phyloP scores from a whole-genome alignment of 2,797 vertebrate genomes.

The Nannoperca australis region DNA sequence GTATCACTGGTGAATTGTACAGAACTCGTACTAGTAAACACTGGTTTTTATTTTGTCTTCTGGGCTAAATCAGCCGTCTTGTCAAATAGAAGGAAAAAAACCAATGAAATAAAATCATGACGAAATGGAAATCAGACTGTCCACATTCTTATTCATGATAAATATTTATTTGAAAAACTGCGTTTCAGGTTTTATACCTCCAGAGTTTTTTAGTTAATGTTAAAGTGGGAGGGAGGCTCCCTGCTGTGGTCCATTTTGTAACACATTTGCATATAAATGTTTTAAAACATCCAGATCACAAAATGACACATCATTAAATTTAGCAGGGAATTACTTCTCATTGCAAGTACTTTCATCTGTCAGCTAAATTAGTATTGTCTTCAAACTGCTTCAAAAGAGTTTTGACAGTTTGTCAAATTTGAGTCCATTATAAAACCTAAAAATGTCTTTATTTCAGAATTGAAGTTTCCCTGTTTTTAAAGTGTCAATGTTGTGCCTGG shows the following conservation, averaged over 20 bases:
- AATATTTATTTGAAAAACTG: slow-evolving; percentile 29
- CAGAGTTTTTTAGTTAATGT: neutral
- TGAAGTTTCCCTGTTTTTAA: neutral
- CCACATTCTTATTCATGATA: slow-evolving; percentile 11
- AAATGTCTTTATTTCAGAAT: neutral
- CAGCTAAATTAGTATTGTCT: neutral
- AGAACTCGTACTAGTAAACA: slow-evolving; percentile 82
- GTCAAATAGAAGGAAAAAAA: slow-evolving; percentile 75
- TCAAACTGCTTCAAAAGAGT: neutral
- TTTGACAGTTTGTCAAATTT: neutral
- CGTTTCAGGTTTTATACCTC: slow-evolving; percentile 1
- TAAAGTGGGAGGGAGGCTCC: neutral
- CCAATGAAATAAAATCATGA: slow-evolving; percentile 76
- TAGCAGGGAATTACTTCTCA: neutral
- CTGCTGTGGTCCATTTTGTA: neutral
- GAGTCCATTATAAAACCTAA: too few species aligned
- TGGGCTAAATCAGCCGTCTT: slow-evolving; percentile 71
- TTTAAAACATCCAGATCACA: neutral
- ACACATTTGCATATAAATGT: neutral
- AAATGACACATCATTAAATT: neutral
- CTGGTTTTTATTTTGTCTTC: slow-evolving; percentile 86
- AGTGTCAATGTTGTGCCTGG: neutral
- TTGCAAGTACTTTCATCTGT: neutral
- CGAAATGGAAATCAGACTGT: slow-evolving; percentile 51
- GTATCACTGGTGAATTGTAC: slow-evolving; percentile 82